Conservation (phyloP, 2,797 vertebrate genomes). For the Sebastes steindachneri region DNA sequence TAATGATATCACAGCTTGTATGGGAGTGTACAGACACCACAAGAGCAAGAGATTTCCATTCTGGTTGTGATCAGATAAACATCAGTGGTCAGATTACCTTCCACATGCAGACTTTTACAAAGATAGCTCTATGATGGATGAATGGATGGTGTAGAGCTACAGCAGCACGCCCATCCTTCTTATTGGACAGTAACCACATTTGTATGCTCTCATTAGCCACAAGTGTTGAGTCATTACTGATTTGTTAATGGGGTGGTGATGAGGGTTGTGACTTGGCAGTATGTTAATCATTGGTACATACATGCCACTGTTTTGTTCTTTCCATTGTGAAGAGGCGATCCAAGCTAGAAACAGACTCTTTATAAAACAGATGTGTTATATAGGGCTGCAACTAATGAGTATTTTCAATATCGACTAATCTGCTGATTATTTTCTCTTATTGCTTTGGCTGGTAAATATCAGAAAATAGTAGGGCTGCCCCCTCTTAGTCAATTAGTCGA, state of each 20-base stretch:
- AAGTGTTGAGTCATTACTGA: constrained; percentile 6
- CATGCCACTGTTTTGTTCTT: neutral
- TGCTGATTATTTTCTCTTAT: neutral
- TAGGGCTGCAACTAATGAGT: neutral
- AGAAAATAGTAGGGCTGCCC: neutral
- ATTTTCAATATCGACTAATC: neutral
- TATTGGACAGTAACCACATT: neutral
- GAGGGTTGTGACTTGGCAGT: neutral
- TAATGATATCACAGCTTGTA: neutral
- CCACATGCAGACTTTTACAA: neutral
- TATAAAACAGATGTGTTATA: neutral
- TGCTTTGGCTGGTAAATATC: neutral
- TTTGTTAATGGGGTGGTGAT: neutral
- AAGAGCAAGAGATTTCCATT: constrained; percentile 11
- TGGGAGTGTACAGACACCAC: neutral
- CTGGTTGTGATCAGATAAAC: constrained; percentile 37
- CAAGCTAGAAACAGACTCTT: neutral
- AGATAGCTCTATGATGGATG: constrained; percentile 1
- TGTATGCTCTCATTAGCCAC: neutral
- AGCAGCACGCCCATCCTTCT: neutral
- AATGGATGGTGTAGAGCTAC: neutral
- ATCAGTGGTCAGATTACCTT: constrained; percentile 35
- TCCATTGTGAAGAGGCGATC: neutral
- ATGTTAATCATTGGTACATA: neutral
- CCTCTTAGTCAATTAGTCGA: too few species aligned